Conservation (phyloP, 2,888 invertebrate genomes). For the Drosophila pegasa region DNA sequence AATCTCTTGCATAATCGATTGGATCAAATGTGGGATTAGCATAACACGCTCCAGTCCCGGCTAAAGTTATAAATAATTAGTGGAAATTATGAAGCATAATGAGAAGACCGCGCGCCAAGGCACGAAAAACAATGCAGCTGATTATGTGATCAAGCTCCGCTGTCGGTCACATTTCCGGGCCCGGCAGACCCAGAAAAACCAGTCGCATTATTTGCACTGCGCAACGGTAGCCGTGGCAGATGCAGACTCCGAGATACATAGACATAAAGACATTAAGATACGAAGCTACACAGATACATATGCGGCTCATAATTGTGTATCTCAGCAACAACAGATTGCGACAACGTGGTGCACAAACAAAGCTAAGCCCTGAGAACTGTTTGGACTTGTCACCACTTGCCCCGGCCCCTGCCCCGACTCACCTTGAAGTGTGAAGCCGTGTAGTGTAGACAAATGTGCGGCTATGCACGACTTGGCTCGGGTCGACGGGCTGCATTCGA, state of each 20-base stretch:
- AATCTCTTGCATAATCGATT: conserved; percentile 27
- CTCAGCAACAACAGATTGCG: conserved; percentile 54
- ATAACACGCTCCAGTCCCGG: conserved; percentile 26
- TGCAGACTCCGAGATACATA: conserved; percentile 24
- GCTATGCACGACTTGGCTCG: conserved; percentile 20
- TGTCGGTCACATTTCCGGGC: conserved; percentile 62
- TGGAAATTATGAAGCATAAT: conserved; percentile 16
- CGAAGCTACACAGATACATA: conserved; percentile 1
- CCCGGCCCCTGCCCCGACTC: conserved; percentile 27
- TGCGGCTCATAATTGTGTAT: conserved; percentile 31
- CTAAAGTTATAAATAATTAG: conserved; percentile 31
- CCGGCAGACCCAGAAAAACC: conserved; percentile 51
- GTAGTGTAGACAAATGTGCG: conserved; percentile 6
- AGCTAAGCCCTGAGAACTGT: conserved; percentile 36
- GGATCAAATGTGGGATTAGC: conserved; percentile 45
- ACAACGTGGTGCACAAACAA: conserved; percentile 46
- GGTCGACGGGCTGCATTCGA: conserved; percentile 33
- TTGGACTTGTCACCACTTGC: conserved; percentile 37
- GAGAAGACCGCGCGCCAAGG: not conserved
- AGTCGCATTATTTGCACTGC: conserved; percentile 69
- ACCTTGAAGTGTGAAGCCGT: conserved; percentile 44
- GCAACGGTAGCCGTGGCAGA: conserved; percentile 62
- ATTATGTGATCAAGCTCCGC: conserved; percentile 47
- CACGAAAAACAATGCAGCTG: conserved; percentile 53
- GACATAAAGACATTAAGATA: conserved; percentile 8